Evolutionary conservation across 2,888 invertebrate genomes (phyloP), one percentile per base, ranked within the genome.

Genomic region (Pediacus dermestoides): DNA sequence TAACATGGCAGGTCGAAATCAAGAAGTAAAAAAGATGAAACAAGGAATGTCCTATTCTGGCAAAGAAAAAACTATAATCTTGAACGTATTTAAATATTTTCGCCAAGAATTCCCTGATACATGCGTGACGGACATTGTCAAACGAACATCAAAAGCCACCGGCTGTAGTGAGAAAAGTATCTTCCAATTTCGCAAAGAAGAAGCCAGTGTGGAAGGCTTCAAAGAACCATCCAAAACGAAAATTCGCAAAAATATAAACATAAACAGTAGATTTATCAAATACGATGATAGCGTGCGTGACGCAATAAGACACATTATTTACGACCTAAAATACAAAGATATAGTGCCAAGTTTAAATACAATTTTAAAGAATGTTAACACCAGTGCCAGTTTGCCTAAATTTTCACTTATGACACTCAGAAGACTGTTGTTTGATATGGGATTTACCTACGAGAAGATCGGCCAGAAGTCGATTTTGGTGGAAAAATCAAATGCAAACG

Each of bases 121-220:
- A 37, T 64, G 64, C 36, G 61, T 68, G 11, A 68, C 69, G 7
- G 67, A 68, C 40, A 52, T 66, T 15, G 67, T 68, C 2, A 52
- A 65, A 23, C 48, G 62, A 16, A 68, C 69, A 21, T 55, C 69
- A 2, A 64, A 61, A 55, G 69, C 69, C 6, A 69, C 68, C 8
- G 69, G 69, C 2, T 69, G 69, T 35, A 68, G 69, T 37, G 68
- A 67, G 43, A 69, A 69, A 46, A 68, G 68, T 41, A 60, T 69
- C 30, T 69, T 68, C 53, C 64, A 63, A 36, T 69, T 69, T 44
- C 58, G 68, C 3, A 69, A 68, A 44, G 69, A 69, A 49, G 69
- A 68, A 50, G 57, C 61, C 2, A 68, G 68, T 44, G 62, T 44
- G 4, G 63, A 63, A 49, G 68, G 68, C 27, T 68, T 69, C 42